phyloP scores from a whole-genome alignment of 2,888 invertebrate genomes.

The Caenorhabditis drosophilae region DNA sequence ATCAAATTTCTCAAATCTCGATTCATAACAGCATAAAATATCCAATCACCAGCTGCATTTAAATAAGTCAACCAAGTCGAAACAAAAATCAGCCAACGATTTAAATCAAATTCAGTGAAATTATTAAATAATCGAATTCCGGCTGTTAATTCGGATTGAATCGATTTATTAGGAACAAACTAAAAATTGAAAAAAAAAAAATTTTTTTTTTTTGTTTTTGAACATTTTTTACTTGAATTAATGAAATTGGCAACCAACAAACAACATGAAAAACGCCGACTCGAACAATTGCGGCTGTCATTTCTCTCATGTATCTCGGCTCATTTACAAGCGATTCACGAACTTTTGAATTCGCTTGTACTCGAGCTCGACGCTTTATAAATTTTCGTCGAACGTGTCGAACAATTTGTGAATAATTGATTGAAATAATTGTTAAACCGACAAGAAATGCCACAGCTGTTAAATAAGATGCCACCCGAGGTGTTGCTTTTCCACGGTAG shows the following conservation, averaged over 20 bases:
- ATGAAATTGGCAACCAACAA: constrained; percentile 61
- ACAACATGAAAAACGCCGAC: constrained; percentile 67
- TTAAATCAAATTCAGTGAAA: constrained; percentile 40
- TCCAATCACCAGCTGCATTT: constrained; percentile 66
- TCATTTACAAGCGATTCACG: constrained; percentile 58
- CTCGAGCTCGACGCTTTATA: constrained; percentile 62
- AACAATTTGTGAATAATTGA: constrained; percentile 65
- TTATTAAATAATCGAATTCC: constrained; percentile 48
- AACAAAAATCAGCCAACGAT: constrained; percentile 56
- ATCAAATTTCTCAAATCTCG: constrained; percentile 65
- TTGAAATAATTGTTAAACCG: constrained; percentile 53
- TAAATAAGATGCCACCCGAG: constrained; percentile 37
- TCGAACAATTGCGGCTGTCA: constrained; percentile 65
- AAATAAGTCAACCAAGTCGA: constrained; percentile 63
- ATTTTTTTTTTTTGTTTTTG: too few species aligned
- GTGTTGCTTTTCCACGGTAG: constrained; percentile 31
- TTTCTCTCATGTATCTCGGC: constrained; percentile 66
- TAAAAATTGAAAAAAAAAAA: constrained; percentile 20
- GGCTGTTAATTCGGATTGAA: constrained; percentile 46
- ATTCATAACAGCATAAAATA: constrained; percentile 67
- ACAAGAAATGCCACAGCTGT: constrained; percentile 53
- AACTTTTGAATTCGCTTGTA: constrained; percentile 41
- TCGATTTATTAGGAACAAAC: constrained; percentile 41
- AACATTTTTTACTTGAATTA: constrained; percentile 27
- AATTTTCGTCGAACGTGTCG: constrained; percentile 65